Evolutionary conservation across 2,888 invertebrate species (phyloP), one percentile per base, ranked within the genome.

Genomic region (Taphrorychus bicolor): DNA sequence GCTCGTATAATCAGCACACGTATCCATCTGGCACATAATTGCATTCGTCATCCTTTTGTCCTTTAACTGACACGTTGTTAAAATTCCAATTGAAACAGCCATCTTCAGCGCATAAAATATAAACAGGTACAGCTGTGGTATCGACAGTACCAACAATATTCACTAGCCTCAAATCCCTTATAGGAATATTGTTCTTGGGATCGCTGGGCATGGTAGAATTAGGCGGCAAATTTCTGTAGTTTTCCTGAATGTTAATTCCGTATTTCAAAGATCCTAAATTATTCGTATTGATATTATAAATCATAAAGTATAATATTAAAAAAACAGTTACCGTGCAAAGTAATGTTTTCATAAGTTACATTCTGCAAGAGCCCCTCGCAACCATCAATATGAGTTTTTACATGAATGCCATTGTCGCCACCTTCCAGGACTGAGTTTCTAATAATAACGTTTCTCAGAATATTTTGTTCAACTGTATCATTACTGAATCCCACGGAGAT

Each of bases 241-340:
- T 71, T 42, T 73, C 62, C 48, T 73, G 67, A n/a, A 73, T 59
- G 58, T 73, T 73, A 17, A 73, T 70, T 14, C 71, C 73, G 24
- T 70, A 72, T 2, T 68, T 60, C 32, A 9, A 3, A 4, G 40
- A 16, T 16, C 48, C 59, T 59, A 17, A 45, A 45, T 7, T 14
- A 45, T 45, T 17, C 14, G 14, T 5, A 45, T 16, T 16, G 7
- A 2, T 16, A 45, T 5, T 5, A 14, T 7, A n/a, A n/a, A n/a
- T n/a, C n/a, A n/a, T n/a, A n/a, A n/a, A n/a, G n/a, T n/a, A n/a
- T n/a, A n/a, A n/a, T 32, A n/a, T n/a, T n/a, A n/a, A n/a, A n/a
- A n/a, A n/a, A n/a, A n/a, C n/a, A n/a, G n/a, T 3, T 11, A 59
- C 59, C 59, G 11, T 24, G n/a, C 9, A 61, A 41, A 7, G 2